phyloP scores from a whole-genome alignment of 2,113 vertebrate genomes.

The Mionectes macconnelli region DNA sequence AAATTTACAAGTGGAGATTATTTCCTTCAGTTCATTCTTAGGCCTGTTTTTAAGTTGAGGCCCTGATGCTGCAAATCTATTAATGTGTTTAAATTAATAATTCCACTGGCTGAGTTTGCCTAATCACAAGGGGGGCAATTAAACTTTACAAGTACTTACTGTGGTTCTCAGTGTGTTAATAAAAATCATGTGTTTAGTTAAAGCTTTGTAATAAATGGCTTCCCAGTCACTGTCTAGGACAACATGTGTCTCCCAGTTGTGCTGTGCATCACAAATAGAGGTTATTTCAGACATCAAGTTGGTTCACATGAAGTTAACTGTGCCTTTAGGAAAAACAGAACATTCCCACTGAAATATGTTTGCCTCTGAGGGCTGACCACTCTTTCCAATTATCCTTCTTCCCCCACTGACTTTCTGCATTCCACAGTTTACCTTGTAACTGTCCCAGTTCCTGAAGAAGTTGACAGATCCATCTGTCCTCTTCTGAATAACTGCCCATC shows the following conservation, averaged over 20 bases:
- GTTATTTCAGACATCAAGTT: background rate
- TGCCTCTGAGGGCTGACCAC: background rate
- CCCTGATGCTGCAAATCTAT: background rate
- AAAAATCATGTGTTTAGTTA: background rate
- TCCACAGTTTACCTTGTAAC: slow-evolving; percentile 85
- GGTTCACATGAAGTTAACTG: background rate
- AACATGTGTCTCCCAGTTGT: background rate
- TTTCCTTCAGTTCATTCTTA: background rate
- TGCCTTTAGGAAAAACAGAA: background rate
- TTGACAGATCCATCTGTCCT: slow-evolving; percentile 94
- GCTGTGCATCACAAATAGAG: background rate
- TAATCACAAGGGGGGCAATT: background rate
- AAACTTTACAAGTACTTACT: background rate
- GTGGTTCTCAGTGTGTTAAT: background rate
- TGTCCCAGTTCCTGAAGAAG: slow-evolving; percentile 99
- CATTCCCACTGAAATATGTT: background rate
- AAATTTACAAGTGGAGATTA: background rate
- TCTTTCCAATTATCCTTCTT: background rate
- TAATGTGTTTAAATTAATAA: background rate
- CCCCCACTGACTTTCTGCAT: background rate
- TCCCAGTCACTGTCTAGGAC: background rate
- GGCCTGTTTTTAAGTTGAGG: background rate
- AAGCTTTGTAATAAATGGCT: background rate
- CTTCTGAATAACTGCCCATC: slow-evolving; percentile 96
- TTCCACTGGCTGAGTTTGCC: background rate